Base-by-base conservation (phyloP, 2,888 invertebrate genomes). In the Piscicola geometra region DNA sequence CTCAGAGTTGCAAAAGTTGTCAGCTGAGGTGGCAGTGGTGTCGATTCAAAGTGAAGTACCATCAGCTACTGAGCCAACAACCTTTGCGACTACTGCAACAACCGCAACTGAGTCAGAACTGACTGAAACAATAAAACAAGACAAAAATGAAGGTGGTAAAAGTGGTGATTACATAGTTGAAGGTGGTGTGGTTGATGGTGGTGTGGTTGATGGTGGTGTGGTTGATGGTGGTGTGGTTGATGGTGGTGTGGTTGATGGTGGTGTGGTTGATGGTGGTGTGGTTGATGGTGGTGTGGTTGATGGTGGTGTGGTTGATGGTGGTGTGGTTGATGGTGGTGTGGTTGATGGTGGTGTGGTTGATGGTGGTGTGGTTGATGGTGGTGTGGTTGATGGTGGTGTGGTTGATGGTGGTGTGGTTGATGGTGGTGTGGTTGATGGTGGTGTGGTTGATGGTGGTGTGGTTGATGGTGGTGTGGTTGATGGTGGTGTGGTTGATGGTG, bases 291-390 rank as follows among this genome's bases (percentile, higher is more conserved):
- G n/a, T 72, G 72, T 52, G 25, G 72, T 15, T 72, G 72, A 52
- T 52, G 50, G 52, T 52, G 72, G 56, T 52, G 72, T 32, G n/a
- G 72, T 52, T 1, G 72, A 72, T 72, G 52, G 56, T 72, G 72
- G 30, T 56, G 56, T 52, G 50, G 5, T 9, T 72, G 69, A 69
- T 25, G 69, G 1, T 28, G 47, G n/a, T 41, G 70, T 36, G 0
- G 70, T 12, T 70, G 70, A 36, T 70, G 25, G n/a, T 67, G 1
- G n/a, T 1, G 33, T 0, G 33, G 70, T 36, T 70, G 36, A 36
- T 70, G 41, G n/a, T 70, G 33, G 28, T 41, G 25, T 12, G 33
- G 70, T 36, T 70, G 41, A 41, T 25, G 1, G 28, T 70, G 41
- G n/a, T 41, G 70, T 36, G 33, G 70, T 1, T 70, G 70, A 70